Base-by-base conservation (phyloP, 1,140 invertebrate genomes). In the Drosophila guanche region DNA sequence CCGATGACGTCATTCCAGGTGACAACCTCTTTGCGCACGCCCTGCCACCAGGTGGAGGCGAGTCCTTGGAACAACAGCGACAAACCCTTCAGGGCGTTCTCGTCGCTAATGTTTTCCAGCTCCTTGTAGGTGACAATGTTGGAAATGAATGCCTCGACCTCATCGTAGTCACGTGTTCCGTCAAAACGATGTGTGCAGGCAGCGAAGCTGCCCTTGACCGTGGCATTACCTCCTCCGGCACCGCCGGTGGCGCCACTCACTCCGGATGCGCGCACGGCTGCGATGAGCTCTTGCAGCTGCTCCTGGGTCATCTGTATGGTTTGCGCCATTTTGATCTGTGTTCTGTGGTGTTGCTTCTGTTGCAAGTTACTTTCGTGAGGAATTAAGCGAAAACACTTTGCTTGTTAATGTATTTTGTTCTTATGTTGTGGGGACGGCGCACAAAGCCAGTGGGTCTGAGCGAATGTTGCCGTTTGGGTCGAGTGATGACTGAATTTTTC, bases 1-100 rank as follows among this genome's bases (percentile, higher is more conserved):
- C 5, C 63, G 42, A 90, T 66, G 37, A 74, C 90, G 12, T 90
- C 89, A 8, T 78, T 66, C 85, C 89, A 91, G 5, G 89, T 90
- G 37, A 77, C 72, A 8, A 86, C 89, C 69, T 91, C 90, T 52
- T 78, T 75, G 22, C 92, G 91, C 0, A 92, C 83, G 52, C 92
- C 92, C 57, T 92, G 90, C 92, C 91, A 92, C 92, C 92, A 92
- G 3, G 88, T 91, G 2, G 91, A 91, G 4, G 92, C 92, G 4
- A 88, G 45, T 14, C 88, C 91, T 10, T 68, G 79, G 23, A 93
- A 76, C 2, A 93, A 77, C 62, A 93, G 78, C 1, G 92, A 86
- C 3, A 93, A 37, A 3, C 92, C 91, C 61, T 83, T 86, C 4
- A 92, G 53, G 4, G 92, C 92, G 56, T 91, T 91, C 42, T 85